Percentiles rank a stretch among this genome's conserved stretches.
Conservation (phyloP, 1,140 invertebrate species). For the Calephelis virginiensis region DNA sequence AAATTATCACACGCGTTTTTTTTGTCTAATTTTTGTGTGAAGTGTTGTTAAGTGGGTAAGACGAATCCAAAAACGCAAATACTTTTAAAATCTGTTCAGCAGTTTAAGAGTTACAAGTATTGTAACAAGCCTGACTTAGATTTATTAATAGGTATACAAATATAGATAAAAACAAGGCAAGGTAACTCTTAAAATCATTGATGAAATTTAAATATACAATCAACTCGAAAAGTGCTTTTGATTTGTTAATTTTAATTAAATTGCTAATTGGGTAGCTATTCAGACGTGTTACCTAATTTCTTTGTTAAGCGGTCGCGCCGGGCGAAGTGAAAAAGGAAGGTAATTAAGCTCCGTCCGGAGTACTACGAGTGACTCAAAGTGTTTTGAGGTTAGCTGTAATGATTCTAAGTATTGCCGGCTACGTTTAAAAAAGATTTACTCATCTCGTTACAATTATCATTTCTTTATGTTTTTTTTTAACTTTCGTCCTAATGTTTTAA, state of each 20-base stretch:
- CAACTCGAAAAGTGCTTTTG: background rate
- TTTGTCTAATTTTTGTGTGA: too few relatives aligned
- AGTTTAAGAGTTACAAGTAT: too few relatives aligned
- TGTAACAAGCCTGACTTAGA: too few relatives aligned
- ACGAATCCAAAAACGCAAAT: too few relatives aligned
- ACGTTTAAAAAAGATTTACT: background rate
- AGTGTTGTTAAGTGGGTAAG: too few relatives aligned
- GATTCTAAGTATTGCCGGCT: background rate
- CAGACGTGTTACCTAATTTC: slow-evolving; percentile 19
- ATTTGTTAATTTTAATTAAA: slow-evolving; percentile 19
- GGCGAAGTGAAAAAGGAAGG: slow-evolving; percentile 28
- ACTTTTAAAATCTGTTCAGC: too few relatives aligned
- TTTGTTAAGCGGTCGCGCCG: slow-evolving; percentile 23
- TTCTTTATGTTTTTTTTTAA: background rate
- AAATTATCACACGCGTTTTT: too few relatives aligned
- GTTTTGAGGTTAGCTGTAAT: slow-evolving; percentile 21
- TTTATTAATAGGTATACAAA: too few relatives aligned
- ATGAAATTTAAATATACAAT: background rate
- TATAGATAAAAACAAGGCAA: too few relatives aligned
- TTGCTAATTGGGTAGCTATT: slow-evolving; percentile 12
- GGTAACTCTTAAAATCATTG: too few relatives aligned
- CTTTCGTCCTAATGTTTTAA: background rate
- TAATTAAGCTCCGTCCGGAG: slow-evolving; percentile 26
- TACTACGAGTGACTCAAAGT: slow-evolving; percentile 11
- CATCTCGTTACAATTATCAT: background rate